Base-by-base conservation (phyloP, 2,797 vertebrate species). In the Arnoldichthys spilopterus region DNA sequence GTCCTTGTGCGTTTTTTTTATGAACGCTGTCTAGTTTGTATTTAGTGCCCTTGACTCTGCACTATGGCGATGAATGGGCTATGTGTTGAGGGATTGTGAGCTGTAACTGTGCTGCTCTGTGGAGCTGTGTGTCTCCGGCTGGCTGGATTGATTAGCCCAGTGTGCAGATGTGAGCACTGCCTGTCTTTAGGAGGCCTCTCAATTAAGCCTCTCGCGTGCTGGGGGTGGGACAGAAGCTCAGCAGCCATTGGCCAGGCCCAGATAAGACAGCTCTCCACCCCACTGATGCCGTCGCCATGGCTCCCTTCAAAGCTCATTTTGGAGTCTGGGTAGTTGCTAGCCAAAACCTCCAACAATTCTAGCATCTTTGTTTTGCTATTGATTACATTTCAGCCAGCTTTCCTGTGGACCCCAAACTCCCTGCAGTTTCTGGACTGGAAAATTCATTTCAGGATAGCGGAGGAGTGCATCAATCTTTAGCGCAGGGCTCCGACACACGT, bases 341-440 rank as follows among this genome's bases (percentile, higher is more conserved):
- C 28, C 79, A 43, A 80, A 83, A 85, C 79, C 45, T 79, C 78
- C 76, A 76, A 77, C 76, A 82, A 68, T 80, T 80, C 76, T 49
- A 74, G 53, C 66, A 58, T 85, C 82, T 87, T 86, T 88, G 81
- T 87, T 83, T 84, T 74, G 76, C 77, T 80, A 87, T 89, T 86
- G 84, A 89, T 87, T 87, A 83, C 62, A 82, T 89, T 85, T 87
- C 74, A 83, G 82, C 84, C 72, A 77, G 78, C 72, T 81, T 83
- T 72, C 79, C 83, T 80, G 74, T 77, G 84, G 80, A 77, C 77
- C 56, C 71, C 82, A 67, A 75, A 80, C 66, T 74, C 68, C 85
- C 86, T 77, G 37, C 85, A 68, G 85, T 37, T 85, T 45, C 45
- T 26, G 73, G 81, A 77, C 80, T 80, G 85, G 74, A 76, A 83